Percentiles rank a stretch among this genome's conserved stretches.
phyloP scores from a whole-genome alignment of 2,888 invertebrate genomes.

The Parnassius glacialis region DNA sequence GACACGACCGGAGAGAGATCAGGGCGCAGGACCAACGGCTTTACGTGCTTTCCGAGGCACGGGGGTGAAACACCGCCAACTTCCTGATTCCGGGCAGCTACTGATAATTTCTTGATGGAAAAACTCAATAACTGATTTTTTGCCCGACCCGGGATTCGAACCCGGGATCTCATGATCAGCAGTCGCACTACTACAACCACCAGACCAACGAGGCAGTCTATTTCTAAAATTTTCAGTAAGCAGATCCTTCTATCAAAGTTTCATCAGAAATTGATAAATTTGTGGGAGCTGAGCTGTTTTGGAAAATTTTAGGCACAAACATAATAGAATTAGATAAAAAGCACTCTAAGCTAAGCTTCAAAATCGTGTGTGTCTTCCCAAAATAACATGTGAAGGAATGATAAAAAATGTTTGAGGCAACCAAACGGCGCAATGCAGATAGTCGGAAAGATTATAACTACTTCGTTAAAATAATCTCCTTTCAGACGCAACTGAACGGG shows the following conservation, averaged over 20 bases:
- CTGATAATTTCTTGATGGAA: too few species aligned
- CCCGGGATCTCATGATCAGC: too few species aligned
- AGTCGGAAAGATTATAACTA: background rate
- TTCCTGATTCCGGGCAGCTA: too few species aligned
- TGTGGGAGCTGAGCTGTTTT: background rate
- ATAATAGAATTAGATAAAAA: background rate
- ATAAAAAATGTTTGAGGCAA: background rate
- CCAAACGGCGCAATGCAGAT: background rate
- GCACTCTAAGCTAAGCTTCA: background rate
- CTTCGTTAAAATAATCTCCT: background rate
- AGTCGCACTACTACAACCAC: too few species aligned
- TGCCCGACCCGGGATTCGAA: too few species aligned
- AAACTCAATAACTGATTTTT: too few species aligned
- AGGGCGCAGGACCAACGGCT: too few species aligned
- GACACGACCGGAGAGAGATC: too few species aligned
- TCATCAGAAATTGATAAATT: background rate
- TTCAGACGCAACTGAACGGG: too few species aligned
- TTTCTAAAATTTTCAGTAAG: background rate
- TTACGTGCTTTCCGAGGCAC: too few species aligned
- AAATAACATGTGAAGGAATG: background rate
- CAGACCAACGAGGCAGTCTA: too few species aligned
- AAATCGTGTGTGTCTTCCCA: background rate
- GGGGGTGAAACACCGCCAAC: too few species aligned
- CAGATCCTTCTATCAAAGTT: background rate
- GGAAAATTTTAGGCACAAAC: background rate